Conservation (phyloP, 2,888 invertebrate species). For the Lithophane ornitopus region DNA sequence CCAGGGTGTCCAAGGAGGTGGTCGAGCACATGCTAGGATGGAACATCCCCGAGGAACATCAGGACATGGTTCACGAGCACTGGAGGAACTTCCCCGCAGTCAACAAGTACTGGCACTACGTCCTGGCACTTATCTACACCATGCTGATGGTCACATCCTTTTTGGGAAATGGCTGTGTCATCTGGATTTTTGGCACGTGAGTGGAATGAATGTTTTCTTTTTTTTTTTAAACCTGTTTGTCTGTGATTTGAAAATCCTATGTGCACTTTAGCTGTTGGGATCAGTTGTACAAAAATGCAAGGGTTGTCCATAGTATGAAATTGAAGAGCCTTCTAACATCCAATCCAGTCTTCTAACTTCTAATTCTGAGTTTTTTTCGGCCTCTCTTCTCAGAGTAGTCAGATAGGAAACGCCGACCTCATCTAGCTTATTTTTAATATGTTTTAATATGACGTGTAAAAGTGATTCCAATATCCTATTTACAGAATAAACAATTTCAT, state of each 20-base stretch:
- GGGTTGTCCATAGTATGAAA: background rate
- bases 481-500: too few species aligned
- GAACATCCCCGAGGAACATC: constrained; percentile 92
- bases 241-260: background rate
- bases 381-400: too few species aligned
- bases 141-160: constrained; percentile 91
- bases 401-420: too few species aligned
- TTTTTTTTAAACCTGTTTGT: background rate
- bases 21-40: constrained; percentile 91
- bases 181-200: constrained; percentile 94
- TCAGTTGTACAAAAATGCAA: background rate
- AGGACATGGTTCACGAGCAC: constrained; percentile 92
- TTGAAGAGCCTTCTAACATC: background rate
- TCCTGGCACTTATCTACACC: constrained; percentile 92
- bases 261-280: background rate
- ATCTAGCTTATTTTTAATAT: too few species aligned
- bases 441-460: too few species aligned
- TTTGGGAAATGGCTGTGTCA: constrained; percentile 93
- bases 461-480: too few species aligned
- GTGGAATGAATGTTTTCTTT: constrained; percentile 70
- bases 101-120: constrained; percentile 92
- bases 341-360: too few species aligned
- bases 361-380: too few species aligned
- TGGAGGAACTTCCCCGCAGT: constrained; percentile 93
- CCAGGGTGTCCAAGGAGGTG: constrained; percentile 85